Percentiles rank a stretch among this genome's conserved stretches.
These are phyloP conservation scores for Trichogramma pretiosum DNA, from an alignment of 1,140 invertebrate species.

Conservation along the genomic window DNA sequence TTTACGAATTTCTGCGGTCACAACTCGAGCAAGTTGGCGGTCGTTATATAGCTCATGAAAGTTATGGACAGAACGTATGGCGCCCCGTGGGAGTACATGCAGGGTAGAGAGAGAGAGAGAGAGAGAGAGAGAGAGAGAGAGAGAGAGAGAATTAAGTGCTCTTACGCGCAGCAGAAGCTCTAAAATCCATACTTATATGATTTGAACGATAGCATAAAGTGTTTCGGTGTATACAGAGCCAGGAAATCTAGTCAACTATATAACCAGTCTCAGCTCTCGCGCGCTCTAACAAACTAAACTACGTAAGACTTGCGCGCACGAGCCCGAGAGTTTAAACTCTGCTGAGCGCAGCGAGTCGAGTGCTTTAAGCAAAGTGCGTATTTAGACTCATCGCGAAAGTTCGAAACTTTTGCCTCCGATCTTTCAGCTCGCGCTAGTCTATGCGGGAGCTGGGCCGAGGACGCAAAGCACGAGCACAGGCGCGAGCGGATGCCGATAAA, in stretches of 20 bases:
- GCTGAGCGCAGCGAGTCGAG: not conserved
- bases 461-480: too few relatives aligned
- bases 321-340: not conserved
- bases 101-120: too few relatives aligned
- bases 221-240: too few relatives aligned
- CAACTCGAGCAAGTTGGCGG: too few relatives aligned
- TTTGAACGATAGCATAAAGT: constrained; percentile 14
- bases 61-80: constrained; percentile 7
- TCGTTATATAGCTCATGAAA: constrained; percentile 10
- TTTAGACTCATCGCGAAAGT: not conserved
- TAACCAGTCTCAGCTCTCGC: constrained; percentile 8
- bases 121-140: too few relatives aligned
- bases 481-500: too few relatives aligned
- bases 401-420: not conserved
- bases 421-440: not conserved
- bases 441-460: too few relatives aligned
- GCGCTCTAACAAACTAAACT: constrained; percentile 13
- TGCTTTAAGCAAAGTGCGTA: not conserved
- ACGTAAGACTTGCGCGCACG: not conserved
- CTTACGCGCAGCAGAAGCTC: too few relatives aligned
- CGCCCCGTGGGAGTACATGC: not conserved
- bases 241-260: too few relatives aligned
- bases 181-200: constrained; percentile 18
- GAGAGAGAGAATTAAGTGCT: constrained; percentile 7
- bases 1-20: constrained; percentile 3